phyloP scores from a whole-genome alignment of 2,888 invertebrate species.

The Cheilosia vulpina region DNA sequence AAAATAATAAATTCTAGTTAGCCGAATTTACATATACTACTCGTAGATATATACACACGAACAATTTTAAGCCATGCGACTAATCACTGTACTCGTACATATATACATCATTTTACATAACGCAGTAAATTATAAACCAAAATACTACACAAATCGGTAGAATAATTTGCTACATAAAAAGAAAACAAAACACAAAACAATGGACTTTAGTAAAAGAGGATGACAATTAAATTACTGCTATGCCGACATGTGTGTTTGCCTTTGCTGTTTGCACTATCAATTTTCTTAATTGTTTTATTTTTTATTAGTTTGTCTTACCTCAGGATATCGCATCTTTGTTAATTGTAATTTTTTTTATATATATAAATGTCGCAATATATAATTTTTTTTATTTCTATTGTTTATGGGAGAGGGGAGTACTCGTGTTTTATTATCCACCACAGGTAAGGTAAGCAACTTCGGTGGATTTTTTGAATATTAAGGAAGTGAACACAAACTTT shows the following conservation, averaged over 20 bases:
- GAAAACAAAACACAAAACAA: neutral
- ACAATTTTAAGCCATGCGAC: slow-evolving; percentile 31
- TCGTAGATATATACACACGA: slow-evolving; percentile 38
- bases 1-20: slow-evolving; percentile 52
- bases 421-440: slow-evolving; percentile 21
- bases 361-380: slow-evolving; percentile 53
- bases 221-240: slow-evolving; percentile 64
- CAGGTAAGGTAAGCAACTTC: slow-evolving; percentile 54
- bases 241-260: slow-evolving; percentile 76
- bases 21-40: slow-evolving; percentile 63
- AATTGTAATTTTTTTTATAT: slow-evolving; percentile 45
- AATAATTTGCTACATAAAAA: slow-evolving; percentile 32
- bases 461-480: slow-evolving; percentile 3
- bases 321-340: slow-evolving; percentile 72
- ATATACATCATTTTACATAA: slow-evolving; percentile 30
- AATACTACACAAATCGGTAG: slow-evolving; percentile 33
- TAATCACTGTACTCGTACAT: slow-evolving; percentile 43
- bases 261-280: slow-evolving; percentile 72
- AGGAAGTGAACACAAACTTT: neutral
- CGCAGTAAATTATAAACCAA: slow-evolving; percentile 25
- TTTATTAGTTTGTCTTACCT: slow-evolving; percentile 24
- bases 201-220: slow-evolving; percentile 30
- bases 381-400: neutral
- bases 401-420: slow-evolving; percentile 32
- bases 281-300: slow-evolving; percentile 15